These are phyloP conservation scores for Hippoglossus hippoglossus DNA, from an alignment of 2,797 vertebrate species.

Conservation along the genomic window DNA sequence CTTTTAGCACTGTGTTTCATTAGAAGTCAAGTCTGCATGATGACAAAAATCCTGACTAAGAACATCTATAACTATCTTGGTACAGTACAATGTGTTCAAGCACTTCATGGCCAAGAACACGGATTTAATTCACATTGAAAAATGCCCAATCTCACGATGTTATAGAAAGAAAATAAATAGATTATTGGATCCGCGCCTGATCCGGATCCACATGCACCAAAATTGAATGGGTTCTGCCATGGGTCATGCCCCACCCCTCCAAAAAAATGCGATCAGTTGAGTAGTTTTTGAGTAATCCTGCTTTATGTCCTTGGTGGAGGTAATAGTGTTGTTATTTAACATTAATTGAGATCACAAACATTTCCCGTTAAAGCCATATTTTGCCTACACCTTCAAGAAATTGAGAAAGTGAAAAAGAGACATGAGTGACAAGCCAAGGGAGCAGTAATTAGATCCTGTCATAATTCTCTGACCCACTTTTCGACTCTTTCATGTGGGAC, in stretches of 20 bases:
- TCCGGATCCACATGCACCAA: no score
- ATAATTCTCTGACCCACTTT: slow-evolving; percentile 58
- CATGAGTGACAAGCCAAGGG: slow-evolving; percentile 29
- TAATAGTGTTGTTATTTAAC: neutral
- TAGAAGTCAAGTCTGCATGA: neutral
- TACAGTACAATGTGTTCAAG: slow-evolving; percentile 28
- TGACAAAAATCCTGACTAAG: slow-evolving; percentile 12
- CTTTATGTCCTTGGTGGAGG: no score
- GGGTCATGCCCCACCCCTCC: no score
- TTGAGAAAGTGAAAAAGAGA: neutral
- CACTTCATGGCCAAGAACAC: slow-evolving; percentile 12
- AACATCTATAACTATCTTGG: slow-evolving; percentile 3
- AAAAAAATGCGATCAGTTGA: no score
- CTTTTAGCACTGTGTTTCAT: slow-evolving; percentile 5
- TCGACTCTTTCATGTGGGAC: slow-evolving; percentile 56
- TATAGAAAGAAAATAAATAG: no score
- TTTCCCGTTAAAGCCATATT: slow-evolving; percentile 13
- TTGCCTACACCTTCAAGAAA: slow-evolving; percentile 11
- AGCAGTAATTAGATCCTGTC: slow-evolving; percentile 51
- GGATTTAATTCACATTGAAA: slow-evolving; percentile 25
- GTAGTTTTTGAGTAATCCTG: no score
- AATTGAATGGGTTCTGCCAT: no score
- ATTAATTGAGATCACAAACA: slow-evolving; percentile 5
- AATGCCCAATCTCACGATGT: no score
- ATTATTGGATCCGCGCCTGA: no score